A percentile compares a stretch with the other conserved stretches of the same genome.
phyloP scores from a whole-genome alignment of 92 coral and sea anemone species.

The Isaurus tuberculatus region DNA sequence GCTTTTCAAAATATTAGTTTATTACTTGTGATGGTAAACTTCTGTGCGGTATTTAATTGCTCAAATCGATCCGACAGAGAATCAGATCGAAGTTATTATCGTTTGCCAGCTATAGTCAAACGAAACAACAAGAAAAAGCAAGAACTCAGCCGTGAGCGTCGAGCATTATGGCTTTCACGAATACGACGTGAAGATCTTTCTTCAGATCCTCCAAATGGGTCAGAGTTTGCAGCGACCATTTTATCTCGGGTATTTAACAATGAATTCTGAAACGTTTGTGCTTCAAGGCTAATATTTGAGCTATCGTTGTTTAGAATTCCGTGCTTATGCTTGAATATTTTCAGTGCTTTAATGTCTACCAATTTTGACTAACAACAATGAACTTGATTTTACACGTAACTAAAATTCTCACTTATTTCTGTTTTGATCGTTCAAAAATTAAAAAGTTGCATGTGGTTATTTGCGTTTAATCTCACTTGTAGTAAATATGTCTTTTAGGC shows the following conservation, averaged over 20 bases:
- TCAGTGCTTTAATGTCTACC: too few species aligned
- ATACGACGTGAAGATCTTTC: constrained; percentile 56
- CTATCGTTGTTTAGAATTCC: too few species aligned
- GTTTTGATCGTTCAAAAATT: background rate
- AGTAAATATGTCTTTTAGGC: constrained; percentile 41
- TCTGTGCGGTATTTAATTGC: too few species aligned
- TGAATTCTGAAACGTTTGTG: background rate
- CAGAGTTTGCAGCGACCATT: constrained; percentile 61
- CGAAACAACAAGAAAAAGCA: constrained; percentile 30
- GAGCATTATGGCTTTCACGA: constrained; percentile 48
- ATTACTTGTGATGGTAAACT: too few species aligned
- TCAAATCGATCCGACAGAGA: too few species aligned
- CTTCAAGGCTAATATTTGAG: too few species aligned
- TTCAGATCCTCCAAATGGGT: background rate
- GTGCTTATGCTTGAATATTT: too few species aligned
- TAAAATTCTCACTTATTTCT: background rate
- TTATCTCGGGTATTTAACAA: constrained; percentile 39
- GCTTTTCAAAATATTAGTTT: too few species aligned
- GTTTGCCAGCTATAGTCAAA: too few species aligned
- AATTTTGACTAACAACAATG: background rate
- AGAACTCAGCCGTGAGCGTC: constrained; percentile 32
- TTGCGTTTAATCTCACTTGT: background rate
- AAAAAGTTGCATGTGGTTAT: background rate
- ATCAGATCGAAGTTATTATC: too few species aligned
- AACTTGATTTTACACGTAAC: background rate